A percentile compares a stretch with the other conserved stretches of the same genome.
Evolutionary conservation across 2,888 invertebrate genomes (phyloP).

Genomic region (Caenorhabditis wallacei): DNA sequence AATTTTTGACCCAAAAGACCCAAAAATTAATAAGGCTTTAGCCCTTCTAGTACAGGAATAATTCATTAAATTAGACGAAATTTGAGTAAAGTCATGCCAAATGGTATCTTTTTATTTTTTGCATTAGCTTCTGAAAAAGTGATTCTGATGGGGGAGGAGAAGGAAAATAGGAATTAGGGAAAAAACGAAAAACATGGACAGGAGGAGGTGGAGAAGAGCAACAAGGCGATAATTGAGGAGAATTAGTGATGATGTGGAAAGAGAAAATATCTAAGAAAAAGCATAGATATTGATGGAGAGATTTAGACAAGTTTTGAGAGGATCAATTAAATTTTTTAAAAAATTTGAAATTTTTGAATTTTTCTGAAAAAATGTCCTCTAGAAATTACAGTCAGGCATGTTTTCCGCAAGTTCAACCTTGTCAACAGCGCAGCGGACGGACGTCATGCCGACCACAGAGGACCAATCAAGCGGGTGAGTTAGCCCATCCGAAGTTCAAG

Average conservation of each 20-base stretch:
- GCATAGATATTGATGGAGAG: not conserved
- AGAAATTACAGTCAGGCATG: no score
- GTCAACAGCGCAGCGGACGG: no score
- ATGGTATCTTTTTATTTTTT: not conserved
- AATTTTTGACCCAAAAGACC: not conserved
- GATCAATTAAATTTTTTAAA: no score
- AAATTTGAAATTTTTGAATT: no score
- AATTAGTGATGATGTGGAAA: conserved; percentile 46
- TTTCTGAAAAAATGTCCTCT: no score
- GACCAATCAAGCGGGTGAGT: no score
- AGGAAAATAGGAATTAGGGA: conserved; percentile 32
- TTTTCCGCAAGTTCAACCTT: no score
- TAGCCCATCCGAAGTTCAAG: no score
- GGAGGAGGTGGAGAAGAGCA: conserved; percentile 17
- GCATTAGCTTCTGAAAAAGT: not conserved
- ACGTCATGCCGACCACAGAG: no score
- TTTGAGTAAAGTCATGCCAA: not conserved
- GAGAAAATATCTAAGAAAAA: not conserved
- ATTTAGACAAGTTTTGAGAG: not conserved
- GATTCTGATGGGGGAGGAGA: not conserved
- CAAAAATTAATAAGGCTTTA: not conserved
- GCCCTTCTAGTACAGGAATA: not conserved
- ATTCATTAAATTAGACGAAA: not conserved
- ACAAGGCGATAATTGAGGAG: conserved; percentile 45
- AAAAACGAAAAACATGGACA: conserved; percentile 24